Evolutionary conservation across 2,797 vertebrate genomes (phyloP).

Genomic region (Chelonia mydas): DNA sequence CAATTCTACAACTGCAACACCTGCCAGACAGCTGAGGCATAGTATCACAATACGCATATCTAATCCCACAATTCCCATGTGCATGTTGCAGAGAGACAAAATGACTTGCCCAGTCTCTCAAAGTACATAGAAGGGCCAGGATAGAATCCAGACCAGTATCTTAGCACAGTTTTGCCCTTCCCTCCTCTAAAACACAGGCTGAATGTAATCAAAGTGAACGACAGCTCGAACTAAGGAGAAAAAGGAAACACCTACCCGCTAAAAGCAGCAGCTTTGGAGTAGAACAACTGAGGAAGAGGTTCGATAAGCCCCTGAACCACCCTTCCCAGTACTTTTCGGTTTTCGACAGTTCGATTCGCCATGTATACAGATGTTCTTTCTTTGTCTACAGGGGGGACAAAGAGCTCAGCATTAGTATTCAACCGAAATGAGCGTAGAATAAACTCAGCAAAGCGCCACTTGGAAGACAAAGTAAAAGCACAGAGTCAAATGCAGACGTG

Average conservation of each 20-base stretch:
- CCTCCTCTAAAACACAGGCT: background rate
- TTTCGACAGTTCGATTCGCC: slow-evolving; percentile 96
- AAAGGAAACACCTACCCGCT: slow-evolving; percentile 85
- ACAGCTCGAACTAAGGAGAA: background rate
- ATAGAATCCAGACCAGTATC: background rate
- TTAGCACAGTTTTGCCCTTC: rapidly evolving
- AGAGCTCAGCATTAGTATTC: slow-evolving; percentile 34
- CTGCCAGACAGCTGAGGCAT: background rate
- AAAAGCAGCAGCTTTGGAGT: slow-evolving; percentile 95
- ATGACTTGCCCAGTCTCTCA: background rate
- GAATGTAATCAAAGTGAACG: rapidly evolving
- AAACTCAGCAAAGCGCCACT: background rate
- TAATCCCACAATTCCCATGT: background rate
- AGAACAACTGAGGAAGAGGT: slow-evolving; percentile 93
- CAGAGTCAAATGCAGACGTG: background rate
- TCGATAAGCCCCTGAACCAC: slow-evolving; percentile 96
- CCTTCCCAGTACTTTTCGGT: slow-evolving; percentile 99
- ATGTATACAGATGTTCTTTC: slow-evolving; percentile 93
- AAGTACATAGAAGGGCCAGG: background rate
- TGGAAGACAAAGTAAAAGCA: background rate
- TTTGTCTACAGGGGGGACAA: slow-evolving; percentile 83
- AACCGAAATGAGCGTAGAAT: background rate
- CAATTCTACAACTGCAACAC: background rate
- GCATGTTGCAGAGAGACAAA: rapidly evolving
- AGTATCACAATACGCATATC: background rate